phyloP scores from a whole-genome alignment of 1,140 invertebrate genomes.

The Harlomillsia oculata region DNA sequence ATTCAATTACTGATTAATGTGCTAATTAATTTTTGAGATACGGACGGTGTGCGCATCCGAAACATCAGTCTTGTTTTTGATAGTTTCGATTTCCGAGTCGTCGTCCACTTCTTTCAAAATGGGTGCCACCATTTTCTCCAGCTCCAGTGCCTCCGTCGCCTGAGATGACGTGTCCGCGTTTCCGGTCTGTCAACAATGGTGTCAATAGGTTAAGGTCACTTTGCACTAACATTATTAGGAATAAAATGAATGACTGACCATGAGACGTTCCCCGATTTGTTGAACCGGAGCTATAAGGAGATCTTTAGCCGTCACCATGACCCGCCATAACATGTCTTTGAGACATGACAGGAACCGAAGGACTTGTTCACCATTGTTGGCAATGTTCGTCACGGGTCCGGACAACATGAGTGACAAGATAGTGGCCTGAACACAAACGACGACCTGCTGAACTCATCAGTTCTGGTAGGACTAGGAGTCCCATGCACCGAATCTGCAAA shows the following conservation, averaged over 20 bases:
- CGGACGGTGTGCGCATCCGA: constrained; percentile 23
- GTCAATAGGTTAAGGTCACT: background rate
- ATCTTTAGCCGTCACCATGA: constrained; percentile 23
- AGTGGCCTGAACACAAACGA: constrained; percentile 17
- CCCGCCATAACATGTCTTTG: constrained; percentile 21
- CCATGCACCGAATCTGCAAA: constrained; percentile 26
- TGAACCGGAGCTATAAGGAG: constrained; percentile 26
- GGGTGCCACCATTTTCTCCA: constrained; percentile 14
- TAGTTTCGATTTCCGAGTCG: constrained; percentile 9
- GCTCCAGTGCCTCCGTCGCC: constrained; percentile 6
- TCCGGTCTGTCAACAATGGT: background rate
- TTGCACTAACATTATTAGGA: background rate
- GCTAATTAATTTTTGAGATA: background rate
- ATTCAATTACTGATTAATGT: background rate
- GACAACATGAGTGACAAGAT: constrained; percentile 27
- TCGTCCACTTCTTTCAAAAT: constrained; percentile 25
- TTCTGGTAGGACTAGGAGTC: constrained; percentile 25
- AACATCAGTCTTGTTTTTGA: constrained; percentile 22
- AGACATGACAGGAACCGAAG: constrained; percentile 22
- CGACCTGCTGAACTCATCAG: constrained; percentile 18
- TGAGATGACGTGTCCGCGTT: constrained; percentile 4
- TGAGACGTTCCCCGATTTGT: constrained; percentile 25
- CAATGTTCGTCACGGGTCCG: constrained; percentile 30
- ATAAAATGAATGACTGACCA: constrained; percentile 4
- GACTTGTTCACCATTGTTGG: constrained; percentile 26